These are phyloP conservation scores for Platalea minor DNA, from an alignment of 2,797 vertebrate genomes.

Conservation along the genomic window DNA sequence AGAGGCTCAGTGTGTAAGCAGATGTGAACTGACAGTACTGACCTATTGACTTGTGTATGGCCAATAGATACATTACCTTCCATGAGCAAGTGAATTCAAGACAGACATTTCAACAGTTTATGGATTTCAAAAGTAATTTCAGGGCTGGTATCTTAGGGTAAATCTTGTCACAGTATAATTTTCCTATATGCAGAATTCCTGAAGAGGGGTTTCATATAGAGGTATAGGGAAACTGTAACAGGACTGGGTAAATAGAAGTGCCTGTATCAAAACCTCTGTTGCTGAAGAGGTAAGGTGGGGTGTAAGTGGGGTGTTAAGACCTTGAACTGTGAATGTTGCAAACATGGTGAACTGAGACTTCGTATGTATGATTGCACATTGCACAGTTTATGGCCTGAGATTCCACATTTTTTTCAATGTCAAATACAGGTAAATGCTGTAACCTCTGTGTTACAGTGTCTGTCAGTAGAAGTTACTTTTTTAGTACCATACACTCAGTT, in stretches of 20 bases:
- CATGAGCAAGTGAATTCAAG: background rate
- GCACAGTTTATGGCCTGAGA: background rate
- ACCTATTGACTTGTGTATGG: background rate
- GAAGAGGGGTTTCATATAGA: background rate
- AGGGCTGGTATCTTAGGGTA: background rate
- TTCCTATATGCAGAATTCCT: background rate
- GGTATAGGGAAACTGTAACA: rapidly evolving
- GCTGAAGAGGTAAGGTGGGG: background rate
- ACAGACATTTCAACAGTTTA: background rate
- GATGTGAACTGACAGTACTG: background rate
- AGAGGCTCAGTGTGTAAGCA: background rate
- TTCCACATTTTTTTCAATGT: background rate
- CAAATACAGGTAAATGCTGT: background rate
- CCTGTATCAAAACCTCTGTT: background rate
- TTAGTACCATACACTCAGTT: background rate
- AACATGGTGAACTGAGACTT: background rate
- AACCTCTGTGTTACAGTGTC: background rate
- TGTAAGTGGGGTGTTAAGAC: background rate
- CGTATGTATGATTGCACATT: background rate
- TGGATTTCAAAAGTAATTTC: background rate
- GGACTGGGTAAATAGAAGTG: background rate
- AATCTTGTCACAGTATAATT: background rate
- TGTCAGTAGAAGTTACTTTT: background rate
- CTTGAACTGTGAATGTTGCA: background rate
- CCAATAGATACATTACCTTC: background rate